Evolutionary conservation across 1,140 invertebrate genomes (phyloP), one percentile per base, ranked within the genome.

Genomic region (Octopus sinensis): DNA sequence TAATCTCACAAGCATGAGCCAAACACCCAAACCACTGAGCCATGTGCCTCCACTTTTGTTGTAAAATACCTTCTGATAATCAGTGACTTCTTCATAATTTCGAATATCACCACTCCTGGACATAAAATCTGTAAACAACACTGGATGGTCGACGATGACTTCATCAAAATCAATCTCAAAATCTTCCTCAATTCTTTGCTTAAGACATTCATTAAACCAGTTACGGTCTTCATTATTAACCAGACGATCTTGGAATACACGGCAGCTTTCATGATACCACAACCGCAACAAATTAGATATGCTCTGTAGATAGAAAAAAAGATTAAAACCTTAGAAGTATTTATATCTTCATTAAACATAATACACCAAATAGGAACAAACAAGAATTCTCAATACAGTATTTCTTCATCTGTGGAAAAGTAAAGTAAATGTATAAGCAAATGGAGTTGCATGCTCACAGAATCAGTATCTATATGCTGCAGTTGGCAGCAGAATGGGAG

Each of bases 81-180:
- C 90, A 17, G 82, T 84, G 23, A 91, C 88, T 79, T 91, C 88
- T 13, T 84, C 78, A 82, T 91, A 91, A 5, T 85, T 84, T 79
- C 88, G 88, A 80, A 86, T 86, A 77, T 90, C 90, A 5, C 86
- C 84, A 5, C 79, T 82, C 77, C 81, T 85, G 54, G 81, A 62
- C 83, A 90, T 84, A 80, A 91, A 90, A 81, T 91, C 90, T 13
- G 88, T 90, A 84, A 87, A 91, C 9, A 91, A 94, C 92, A 91
- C 79, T 6, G 90, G 88, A n/a, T 88, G 85, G 76, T 81, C 82
- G n/a, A 82, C 84, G n/a, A 91, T 83, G 6, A 91, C 90, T 23
- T 91, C 88, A 6, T 86, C 85, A 81, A 87, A 86, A 9, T 88
- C 84, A 4, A 86, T 84, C 6, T 86, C 82, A 83, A 91, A 91